Percentiles rank a stretch among this genome's conserved stretches.
Evolutionary conservation across 2,113 vertebrate species (phyloP).

Genomic region (Caracal caracal): DNA sequence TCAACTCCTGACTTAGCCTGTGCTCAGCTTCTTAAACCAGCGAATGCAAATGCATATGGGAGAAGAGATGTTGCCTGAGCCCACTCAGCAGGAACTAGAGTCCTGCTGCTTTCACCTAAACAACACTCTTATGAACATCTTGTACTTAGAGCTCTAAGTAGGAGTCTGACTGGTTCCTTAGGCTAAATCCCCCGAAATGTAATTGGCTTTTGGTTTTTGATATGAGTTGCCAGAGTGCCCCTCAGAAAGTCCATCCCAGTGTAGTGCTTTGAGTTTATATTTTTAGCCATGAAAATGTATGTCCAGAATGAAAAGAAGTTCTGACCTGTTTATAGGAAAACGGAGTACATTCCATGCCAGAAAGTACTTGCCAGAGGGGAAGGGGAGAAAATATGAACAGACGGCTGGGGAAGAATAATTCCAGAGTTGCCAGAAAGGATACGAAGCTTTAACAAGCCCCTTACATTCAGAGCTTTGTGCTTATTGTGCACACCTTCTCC

Average conservation of each 20-base stretch:
- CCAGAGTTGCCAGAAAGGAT: not conserved
- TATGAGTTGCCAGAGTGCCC: not conserved
- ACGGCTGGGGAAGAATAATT: not conserved
- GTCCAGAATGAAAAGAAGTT: constrained; percentile 16
- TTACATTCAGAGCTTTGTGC: not conserved
- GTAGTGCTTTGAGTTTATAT: not conserved
- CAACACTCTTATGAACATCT: not conserved
- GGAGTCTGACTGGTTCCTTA: not conserved
- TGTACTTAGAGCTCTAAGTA: not conserved
- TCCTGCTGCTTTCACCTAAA: not conserved
- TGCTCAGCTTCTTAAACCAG: not conserved
- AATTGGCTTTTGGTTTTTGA: not conserved
- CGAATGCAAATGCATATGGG: not conserved
- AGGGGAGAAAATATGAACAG: not conserved
- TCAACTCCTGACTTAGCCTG: not conserved
- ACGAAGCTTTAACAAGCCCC: not conserved
- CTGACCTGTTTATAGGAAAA: constrained; percentile 43
- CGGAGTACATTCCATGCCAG: not conserved
- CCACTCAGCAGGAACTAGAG: not conserved
- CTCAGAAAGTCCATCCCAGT: not conserved
- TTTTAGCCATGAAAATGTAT: constrained; percentile 30
- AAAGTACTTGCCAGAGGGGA: not conserved
- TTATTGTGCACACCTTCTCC: not conserved
- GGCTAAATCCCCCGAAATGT: not conserved
- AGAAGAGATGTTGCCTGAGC: not conserved